phyloP scores from a whole-genome alignment of 2,113 vertebrate genomes.

The Dryoscopus gambensis region DNA sequence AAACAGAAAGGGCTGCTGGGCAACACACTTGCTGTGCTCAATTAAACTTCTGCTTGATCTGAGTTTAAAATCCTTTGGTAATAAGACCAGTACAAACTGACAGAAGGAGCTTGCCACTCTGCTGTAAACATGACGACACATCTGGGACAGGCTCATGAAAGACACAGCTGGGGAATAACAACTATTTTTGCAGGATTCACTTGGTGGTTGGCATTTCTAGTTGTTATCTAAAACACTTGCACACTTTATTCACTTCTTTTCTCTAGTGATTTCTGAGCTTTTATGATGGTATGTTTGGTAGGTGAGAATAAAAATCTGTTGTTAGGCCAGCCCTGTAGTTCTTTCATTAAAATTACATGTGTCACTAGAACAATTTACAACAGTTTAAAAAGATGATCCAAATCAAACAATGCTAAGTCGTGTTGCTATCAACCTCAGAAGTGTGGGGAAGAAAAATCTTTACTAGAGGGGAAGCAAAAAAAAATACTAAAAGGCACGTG shows the following conservation, averaged over 20 bases:
- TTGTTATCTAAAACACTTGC: not conserved
- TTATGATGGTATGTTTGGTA: not conserved
- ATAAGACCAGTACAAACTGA: not conserved
- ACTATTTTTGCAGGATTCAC: not conserved
- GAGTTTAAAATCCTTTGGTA: not conserved
- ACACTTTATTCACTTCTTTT: not conserved
- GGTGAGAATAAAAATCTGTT: not conserved
- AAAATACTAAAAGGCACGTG: not conserved
- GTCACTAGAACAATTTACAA: not conserved
- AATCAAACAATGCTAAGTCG: not conserved
- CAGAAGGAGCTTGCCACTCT: not conserved
- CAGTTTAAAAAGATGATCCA: not conserved
- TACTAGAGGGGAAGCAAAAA: not conserved
- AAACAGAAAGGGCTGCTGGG: slow-evolving; percentile 1
- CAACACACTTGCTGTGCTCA: not conserved
- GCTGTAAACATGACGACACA: not conserved
- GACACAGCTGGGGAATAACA: not conserved
- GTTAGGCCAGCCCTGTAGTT: not conserved
- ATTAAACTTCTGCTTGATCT: slow-evolving; percentile 11
- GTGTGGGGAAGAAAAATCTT: not conserved
- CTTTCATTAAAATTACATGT: not conserved
- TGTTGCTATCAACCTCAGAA: not conserved
- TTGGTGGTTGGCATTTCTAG: not conserved
- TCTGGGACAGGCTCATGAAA: not conserved
- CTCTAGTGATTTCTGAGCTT: not conserved